phyloP scores from a whole-genome alignment of 2,888 invertebrate species.

The Leptinotarsa rubiginosa region DNA sequence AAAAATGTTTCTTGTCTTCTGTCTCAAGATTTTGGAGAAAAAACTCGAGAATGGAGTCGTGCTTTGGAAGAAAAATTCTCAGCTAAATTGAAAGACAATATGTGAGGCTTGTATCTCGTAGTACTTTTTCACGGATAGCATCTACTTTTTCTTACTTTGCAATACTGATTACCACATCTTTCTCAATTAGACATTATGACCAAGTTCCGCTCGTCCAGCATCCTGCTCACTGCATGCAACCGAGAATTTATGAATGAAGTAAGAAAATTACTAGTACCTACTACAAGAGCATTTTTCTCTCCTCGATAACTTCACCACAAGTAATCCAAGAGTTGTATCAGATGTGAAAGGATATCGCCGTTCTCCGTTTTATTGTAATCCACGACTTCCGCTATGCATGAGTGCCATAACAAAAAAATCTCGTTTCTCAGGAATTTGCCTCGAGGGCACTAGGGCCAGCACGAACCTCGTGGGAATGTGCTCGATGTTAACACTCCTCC shows the following conservation, averaged over 20 bases:
- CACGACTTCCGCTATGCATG: constrained; percentile 45
- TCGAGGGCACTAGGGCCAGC: constrained; percentile 43
- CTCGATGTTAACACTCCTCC: constrained; percentile 40
- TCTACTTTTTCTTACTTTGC: no score
- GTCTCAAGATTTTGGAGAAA: no score
- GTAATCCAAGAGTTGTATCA: constrained; percentile 2
- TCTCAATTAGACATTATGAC: not conserved
- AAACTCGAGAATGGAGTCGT: no score
- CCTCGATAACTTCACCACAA: constrained; percentile 1
- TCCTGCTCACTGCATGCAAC: constrained; percentile 19
- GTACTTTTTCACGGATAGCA: no score
- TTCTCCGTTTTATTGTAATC: constrained; percentile 44
- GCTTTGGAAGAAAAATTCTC: no score
- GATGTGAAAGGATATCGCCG: constrained; percentile 31
- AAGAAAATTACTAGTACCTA: constrained; percentile 24
- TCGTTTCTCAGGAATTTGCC: constrained; percentile 45
- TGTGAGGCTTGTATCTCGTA: no score
- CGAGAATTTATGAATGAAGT: constrained; percentile 33
- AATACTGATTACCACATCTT: no score
- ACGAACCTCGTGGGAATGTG: constrained; percentile 48
- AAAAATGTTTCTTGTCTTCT: no score
- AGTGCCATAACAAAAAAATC: constrained; percentile 42
- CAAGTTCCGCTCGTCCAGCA: constrained; percentile 15
- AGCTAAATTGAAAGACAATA: no score
- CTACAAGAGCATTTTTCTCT: constrained; percentile 3